phyloP scores from a whole-genome alignment of 1,140 invertebrate species.

The Drosophila saltans region DNA sequence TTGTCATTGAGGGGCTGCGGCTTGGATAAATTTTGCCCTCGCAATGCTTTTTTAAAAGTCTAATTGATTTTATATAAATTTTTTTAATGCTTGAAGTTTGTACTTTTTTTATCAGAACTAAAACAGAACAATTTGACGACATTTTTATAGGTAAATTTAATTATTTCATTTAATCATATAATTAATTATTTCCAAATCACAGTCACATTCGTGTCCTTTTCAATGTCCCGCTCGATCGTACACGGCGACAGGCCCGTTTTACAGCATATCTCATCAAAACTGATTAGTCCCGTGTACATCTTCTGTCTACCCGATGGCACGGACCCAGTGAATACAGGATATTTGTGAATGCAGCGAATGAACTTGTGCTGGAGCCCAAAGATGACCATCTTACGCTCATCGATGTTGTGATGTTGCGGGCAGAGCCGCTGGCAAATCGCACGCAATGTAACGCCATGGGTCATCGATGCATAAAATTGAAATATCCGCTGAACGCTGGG shows the following conservation, averaged over 20 bases:
- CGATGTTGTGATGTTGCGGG: constrained; percentile 85
- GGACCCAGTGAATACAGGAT: constrained; percentile 86
- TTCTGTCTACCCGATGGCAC: constrained; percentile 85
- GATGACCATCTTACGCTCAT: constrained; percentile 94
- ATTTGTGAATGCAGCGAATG: constrained; percentile 91
- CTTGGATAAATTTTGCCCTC: neutral
- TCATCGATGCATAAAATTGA: constrained; percentile 92
- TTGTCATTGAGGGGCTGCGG: neutral
- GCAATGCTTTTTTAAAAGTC: too few relatives aligned
- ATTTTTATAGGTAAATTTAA: too few relatives aligned
- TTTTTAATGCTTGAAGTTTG: too few relatives aligned
- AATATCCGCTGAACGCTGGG: constrained; percentile 91
- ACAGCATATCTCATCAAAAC: constrained; percentile 95
- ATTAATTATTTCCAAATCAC: constrained; percentile 91
- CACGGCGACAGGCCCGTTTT: constrained; percentile 90
- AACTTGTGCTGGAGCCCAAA: constrained; percentile 95
- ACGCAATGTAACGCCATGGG: constrained; percentile 92
- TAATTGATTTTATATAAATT: too few relatives aligned
- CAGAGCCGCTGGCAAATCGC: constrained; percentile 90
- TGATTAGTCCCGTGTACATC: constrained; percentile 91
- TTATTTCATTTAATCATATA: too few relatives aligned
- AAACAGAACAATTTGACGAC: too few relatives aligned
- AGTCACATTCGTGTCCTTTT: constrained; percentile 92
- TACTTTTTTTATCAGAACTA: too few relatives aligned
- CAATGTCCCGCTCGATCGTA: constrained; percentile 93